These are phyloP conservation scores for Grus americana DNA, from an alignment of 2,113 vertebrate species.

Conservation along the genomic window DNA sequence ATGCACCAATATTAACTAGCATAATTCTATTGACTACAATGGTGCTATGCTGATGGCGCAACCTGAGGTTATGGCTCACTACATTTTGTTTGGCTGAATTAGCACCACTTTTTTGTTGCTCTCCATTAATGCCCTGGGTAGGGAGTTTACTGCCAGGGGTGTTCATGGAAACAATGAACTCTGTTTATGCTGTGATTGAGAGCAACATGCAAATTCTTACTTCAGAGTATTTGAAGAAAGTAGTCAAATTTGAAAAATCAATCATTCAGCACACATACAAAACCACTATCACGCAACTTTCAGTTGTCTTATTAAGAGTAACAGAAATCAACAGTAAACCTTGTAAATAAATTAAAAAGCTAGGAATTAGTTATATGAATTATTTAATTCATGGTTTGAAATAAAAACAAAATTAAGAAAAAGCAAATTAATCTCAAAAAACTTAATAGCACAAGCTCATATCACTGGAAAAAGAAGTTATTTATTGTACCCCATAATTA, in stretches of 20 bases:
- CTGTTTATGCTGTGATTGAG: not conserved
- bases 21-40: not conserved
- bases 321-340: not conserved
- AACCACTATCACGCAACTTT: not conserved
- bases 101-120: not conserved
- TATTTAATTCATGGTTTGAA: not conserved
- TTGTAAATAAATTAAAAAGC: not conserved
- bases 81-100: not conserved
- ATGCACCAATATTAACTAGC: not conserved
- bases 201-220: not conserved
- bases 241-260: not conserved
- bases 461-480: not conserved
- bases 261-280: not conserved
- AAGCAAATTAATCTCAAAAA: not conserved
- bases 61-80: not conserved
- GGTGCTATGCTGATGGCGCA: not conserved
- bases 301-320: not conserved
- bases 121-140: not conserved
- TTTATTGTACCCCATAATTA: not conserved
- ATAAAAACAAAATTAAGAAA: not conserved
- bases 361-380: not conserved
- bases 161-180: not conserved
- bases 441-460: not conserved
- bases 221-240: not conserved
- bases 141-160: not conserved